Evolutionary conservation across 1,140 invertebrate species (phyloP).

Genomic region (Proales similis): DNA sequence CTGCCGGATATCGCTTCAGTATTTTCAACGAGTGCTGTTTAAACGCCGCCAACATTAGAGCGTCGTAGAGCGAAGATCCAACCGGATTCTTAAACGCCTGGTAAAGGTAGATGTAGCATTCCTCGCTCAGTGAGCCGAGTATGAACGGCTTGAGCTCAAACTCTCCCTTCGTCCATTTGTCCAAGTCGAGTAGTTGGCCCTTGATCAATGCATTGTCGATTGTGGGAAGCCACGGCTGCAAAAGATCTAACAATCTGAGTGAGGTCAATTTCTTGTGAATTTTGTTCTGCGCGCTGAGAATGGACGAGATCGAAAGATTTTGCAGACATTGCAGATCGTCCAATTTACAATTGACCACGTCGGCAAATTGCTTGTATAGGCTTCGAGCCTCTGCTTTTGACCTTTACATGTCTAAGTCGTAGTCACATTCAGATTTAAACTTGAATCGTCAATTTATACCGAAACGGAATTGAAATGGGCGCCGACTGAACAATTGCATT

Average conservation of each 20-base stretch:
- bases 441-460: no score
- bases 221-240: conserved; percentile 26
- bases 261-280: conserved; percentile 2
- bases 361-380: conserved; percentile 5
- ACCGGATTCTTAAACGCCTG: conserved; percentile 5
- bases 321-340: conserved; percentile 5
- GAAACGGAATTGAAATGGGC: conserved; percentile 29
- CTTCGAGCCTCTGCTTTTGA: not conserved
- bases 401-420: no score
- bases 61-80: not conserved
- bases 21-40: conserved; percentile 18
- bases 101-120: conserved; percentile 23
- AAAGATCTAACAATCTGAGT: conserved; percentile 30
- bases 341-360: not conserved
- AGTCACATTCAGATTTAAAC: no score
- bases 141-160: conserved; percentile 24
- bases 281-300: conserved; percentile 13
- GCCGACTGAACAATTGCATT: conserved; percentile 60
- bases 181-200: conserved; percentile 12
- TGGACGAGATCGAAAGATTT: not conserved
- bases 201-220: conserved; percentile 9
- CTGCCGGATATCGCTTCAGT: conserved; percentile 18
- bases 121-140: conserved; percentile 31
- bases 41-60: conserved; percentile 4
- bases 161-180: not conserved